Evolutionary conservation across 2,888 invertebrate genomes (phyloP).

Genomic region (Kryphioiulus occultus): DNA sequence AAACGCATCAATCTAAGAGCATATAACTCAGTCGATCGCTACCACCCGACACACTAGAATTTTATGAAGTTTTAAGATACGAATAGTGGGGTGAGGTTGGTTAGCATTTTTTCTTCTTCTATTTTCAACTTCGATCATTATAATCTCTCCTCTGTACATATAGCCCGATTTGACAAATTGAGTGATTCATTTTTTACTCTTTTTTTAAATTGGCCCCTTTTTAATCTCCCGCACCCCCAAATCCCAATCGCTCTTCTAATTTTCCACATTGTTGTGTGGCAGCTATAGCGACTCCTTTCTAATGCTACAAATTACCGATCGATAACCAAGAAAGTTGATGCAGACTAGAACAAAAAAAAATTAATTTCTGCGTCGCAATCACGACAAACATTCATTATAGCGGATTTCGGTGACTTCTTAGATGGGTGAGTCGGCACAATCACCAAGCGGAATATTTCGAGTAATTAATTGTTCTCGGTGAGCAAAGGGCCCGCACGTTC

Average conservation of each 20-base stretch:
- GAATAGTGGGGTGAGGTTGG: neutral
- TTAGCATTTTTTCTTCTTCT: neutral
- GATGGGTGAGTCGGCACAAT: neutral
- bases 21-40: neutral
- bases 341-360: neutral
- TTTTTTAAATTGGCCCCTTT: neutral
- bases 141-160: neutral
- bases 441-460: neutral
- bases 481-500: neutral
- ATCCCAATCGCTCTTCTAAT: neutral
- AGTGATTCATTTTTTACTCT: neutral
- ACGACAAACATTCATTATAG: neutral
- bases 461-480: neutral
- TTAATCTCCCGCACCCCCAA: neutral
- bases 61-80: neutral
- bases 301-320: neutral
- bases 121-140: neutral
- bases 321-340: neutral
- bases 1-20: slow-evolving; percentile 5
- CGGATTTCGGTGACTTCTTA: neutral
- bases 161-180: neutral
- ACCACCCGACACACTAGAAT: neutral
- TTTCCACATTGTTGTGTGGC: neutral
- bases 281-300: neutral
- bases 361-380: neutral